Base-by-base conservation (phyloP, 1,140 invertebrate genomes). In the Coelopa frigida region DNA sequence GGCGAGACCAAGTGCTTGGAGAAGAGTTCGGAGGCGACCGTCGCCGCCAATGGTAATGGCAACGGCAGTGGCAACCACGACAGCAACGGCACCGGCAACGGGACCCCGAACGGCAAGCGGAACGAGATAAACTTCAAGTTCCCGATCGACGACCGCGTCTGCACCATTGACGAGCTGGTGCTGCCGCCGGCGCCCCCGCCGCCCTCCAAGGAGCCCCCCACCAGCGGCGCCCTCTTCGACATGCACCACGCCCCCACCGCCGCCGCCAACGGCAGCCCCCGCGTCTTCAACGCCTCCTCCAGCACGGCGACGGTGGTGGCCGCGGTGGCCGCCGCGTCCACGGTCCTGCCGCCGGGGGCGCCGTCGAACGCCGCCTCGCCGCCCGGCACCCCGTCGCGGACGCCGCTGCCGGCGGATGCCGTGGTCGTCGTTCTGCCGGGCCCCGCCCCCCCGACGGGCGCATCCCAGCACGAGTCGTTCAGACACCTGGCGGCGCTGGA, bases 61-160 rank as follows among this genome's bases (percentile, higher is more conserved):
- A 63, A 60, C 46, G 61, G 61, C 12, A 26, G 29, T 17, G 27
- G 31, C 32, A 17, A 23, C 52, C 26, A 61, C 61, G 15, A 40
- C 58, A 42, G 57, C 61, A 32, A 45, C 55, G 44, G 55, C 53
- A 47, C 54, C 51, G 41, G 51, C 47, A 36, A 33, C 17, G 24
- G 36, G 18, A 24, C 31, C 15, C 29, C 57, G 57, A 14, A 32
- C 33, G n/a, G 53, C 52, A 21, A 31, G 45, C 18, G 35, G 43
- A 70, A 63, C 39, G 67, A 70, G 55, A 68, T 67, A 31, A 70
- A 63, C 57, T 70, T 70, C 38, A 68, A 61, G 29, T 70, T 68
- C 46, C 66, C 63, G 47, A 60, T 68, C 24, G 66, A 67, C 32
- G 67, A 70, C 56, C 61, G 61, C 21, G 65, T 68, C 23, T 70